Conservation (phyloP, 2,797 vertebrate species). For the Scarus forsteni region DNA sequence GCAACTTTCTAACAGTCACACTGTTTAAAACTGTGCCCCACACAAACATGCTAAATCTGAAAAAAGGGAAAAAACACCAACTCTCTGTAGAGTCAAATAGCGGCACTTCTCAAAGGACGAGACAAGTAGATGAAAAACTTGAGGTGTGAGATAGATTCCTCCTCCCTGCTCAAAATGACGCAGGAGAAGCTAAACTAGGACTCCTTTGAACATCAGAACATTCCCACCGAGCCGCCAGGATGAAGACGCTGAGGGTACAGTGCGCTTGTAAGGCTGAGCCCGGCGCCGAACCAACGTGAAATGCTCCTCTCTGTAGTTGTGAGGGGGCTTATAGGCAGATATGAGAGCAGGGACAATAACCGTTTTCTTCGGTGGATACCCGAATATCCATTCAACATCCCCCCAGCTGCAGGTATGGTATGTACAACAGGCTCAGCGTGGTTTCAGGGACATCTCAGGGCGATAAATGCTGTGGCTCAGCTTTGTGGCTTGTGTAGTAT, state of each 20-base stretch:
- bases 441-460: slow-evolving; percentile 27
- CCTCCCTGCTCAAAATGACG: slow-evolving; percentile 40
- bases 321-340: slow-evolving; percentile 43
- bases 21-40: slow-evolving; percentile 7
- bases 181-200: slow-evolving; percentile 50
- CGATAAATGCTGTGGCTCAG: slow-evolving; percentile 8
- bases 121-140: slow-evolving; percentile 7
- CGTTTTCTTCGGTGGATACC: slow-evolving; percentile 5
- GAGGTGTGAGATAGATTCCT: slow-evolving; percentile 19
- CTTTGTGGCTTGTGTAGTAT: slow-evolving; percentile 2
- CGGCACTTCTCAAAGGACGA: slow-evolving; percentile 31
- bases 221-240: slow-evolving; percentile 59
- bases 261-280: slow-evolving; percentile 57
- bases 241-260: slow-evolving; percentile 54
- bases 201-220: slow-evolving; percentile 67
- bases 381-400: slow-evolving; percentile 15
- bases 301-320: slow-evolving; percentile 54
- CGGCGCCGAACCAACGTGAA: slow-evolving; percentile 32
- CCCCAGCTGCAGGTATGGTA: not conserved
- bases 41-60: slow-evolving; percentile 33
- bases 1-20: slow-evolving; percentile 13
- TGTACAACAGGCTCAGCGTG: slow-evolving; percentile 8
- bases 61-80: slow-evolving; percentile 18
- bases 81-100: slow-evolving; percentile 30
- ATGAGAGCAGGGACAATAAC: slow-evolving; percentile 26